Evolutionary conservation across 2,888 invertebrate species (phyloP), one percentile per base, ranked within the genome.

Genomic region (Sphaerophoria taeniata): DNA sequence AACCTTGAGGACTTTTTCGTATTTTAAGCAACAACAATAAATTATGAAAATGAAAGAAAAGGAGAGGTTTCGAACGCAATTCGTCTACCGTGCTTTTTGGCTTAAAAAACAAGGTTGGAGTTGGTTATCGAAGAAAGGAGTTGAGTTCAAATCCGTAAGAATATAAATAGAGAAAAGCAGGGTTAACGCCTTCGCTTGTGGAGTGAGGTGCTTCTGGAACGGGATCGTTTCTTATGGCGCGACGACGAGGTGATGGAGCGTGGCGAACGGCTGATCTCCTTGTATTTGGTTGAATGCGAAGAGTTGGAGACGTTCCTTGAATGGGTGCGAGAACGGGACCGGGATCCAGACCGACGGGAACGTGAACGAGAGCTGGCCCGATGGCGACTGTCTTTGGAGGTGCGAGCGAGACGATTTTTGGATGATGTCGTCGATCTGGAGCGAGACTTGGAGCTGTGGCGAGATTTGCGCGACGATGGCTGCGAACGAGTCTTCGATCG

Each of bases 261-360:
- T 12, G 87, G 87, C 45, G 90, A 90, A 34, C 89, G 89, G 56
- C 88, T 88, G 2, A 88, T 75, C 75, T 87, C 76, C n/a, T 75
- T 87, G 34, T 84, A 82, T 76, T 87, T 88, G 11, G 85, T 88
- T n/a, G 87, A 70, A 65, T 87, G 81, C 51, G 87, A 87, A 39
- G 88, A 87, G 47, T 86, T 87, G 7, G 87, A 81, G 55, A 82
- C 56, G 60, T 87, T 53, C 80, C 81, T 87, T 31, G 89, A 89
- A 11, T 82, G 84, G 0, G 89, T 36, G 49, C 88, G 67, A 47
- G 67, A 67, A 3, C 53, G 47, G 2, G 67, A 88, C 55, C 86
- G 11, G 11, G 43, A 31, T 24, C 11, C 60, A 61, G 86, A n/a
- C n/a, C n/a, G n/a, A n/a, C n/a, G n/a, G n/a, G n/a, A n/a, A n/a